phyloP scores from a whole-genome alignment of 2,797 vertebrate species.

The Ataeniobius toweri region DNA sequence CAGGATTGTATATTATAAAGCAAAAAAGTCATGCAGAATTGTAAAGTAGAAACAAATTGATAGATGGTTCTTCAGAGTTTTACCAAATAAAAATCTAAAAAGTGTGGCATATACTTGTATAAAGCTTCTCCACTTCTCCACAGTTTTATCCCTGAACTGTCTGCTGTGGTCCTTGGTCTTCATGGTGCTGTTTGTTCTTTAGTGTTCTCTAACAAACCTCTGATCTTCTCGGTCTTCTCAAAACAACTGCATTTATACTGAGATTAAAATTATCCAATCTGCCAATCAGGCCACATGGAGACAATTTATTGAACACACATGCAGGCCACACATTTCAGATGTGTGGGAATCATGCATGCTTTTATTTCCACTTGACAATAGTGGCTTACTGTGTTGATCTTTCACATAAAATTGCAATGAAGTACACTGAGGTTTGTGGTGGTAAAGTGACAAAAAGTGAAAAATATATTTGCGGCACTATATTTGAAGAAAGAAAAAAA shows the following conservation, averaged over 20 bases:
- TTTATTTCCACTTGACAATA: background rate
- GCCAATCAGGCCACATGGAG: background rate
- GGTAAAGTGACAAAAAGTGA: background rate
- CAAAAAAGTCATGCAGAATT: background rate
- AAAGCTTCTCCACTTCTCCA: background rate
- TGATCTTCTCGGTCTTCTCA: background rate
- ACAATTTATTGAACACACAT: background rate
- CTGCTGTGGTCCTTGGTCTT: background rate
- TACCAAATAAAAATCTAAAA: background rate
- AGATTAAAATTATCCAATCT: background rate
- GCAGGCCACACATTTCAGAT: background rate
- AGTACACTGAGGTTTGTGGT: too few species aligned
- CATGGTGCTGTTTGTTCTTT: slow-evolving; percentile 5
- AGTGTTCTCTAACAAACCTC: slow-evolving; percentile 6
- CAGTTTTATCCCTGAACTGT: background rate
- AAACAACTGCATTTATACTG: background rate
- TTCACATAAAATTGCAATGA: background rate
- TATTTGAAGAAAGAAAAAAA: background rate
- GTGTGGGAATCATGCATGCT: background rate
- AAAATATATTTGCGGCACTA: background rate
- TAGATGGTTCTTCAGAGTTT: background rate
- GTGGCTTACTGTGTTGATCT: background rate
- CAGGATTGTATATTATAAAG: background rate
- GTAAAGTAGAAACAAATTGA: background rate
- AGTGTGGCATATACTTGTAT: background rate